Percentiles rank a stretch among this genome's conserved stretches.
These are phyloP conservation scores for Anguilla obscura DNA, from an alignment of 2,797 vertebrate genomes.

Conservation along the genomic window DNA sequence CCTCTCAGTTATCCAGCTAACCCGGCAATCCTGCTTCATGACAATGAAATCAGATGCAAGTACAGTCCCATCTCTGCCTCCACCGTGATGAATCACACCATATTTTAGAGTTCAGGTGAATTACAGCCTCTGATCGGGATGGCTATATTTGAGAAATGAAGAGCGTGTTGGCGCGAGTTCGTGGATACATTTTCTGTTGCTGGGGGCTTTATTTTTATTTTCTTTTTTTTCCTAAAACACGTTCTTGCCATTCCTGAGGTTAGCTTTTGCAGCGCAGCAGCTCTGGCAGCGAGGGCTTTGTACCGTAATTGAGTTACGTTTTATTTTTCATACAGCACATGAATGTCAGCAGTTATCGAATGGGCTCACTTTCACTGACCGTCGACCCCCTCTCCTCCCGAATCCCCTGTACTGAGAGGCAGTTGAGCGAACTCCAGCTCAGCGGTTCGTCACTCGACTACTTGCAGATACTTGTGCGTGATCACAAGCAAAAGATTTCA, in stretches of 20 bases:
- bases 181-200: conserved; percentile 13
- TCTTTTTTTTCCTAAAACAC: conserved; percentile 19
- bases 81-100: conserved; percentile 29
- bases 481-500: neutral
- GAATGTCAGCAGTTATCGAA: neutral
- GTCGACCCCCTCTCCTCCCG: neutral
- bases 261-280: neutral
- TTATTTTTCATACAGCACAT: neutral
- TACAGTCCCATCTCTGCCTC: conserved; percentile 29
- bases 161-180: conserved; percentile 41
- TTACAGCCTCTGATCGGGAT: neutral
- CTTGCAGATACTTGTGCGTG: neutral
- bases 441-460: neutral
- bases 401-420: neutral
- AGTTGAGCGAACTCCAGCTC: neutral
- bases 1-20: no score
- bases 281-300: neutral
- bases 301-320: neutral
- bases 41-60: conserved; percentile 28
- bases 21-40: no score
- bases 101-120: conserved; percentile 19
- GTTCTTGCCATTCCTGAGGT: conserved; percentile 35
- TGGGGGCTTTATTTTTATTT: conserved; percentile 11
- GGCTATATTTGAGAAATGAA: conserved; percentile 20
- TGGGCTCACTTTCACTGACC: neutral